These are phyloP conservation scores for Pachyuromys duprasi DNA, from an alignment of 2,797 vertebrate species.

Conservation along the genomic window DNA sequence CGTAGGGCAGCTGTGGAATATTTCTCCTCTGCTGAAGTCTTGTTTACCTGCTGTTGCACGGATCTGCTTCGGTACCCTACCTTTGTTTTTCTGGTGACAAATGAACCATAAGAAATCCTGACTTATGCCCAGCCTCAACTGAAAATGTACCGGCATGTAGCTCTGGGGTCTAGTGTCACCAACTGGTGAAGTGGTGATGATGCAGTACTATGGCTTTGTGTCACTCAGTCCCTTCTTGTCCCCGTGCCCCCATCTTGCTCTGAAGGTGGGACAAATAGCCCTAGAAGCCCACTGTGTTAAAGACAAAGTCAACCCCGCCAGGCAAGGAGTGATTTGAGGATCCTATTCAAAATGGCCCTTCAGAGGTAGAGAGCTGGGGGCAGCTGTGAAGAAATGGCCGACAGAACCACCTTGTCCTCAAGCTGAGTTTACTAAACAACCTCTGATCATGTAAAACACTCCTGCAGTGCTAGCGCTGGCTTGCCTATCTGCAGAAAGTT, in stretches of 20 bases:
- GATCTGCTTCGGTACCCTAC: background rate
- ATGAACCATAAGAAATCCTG: background rate
- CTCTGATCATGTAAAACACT: slow-evolving; percentile 21
- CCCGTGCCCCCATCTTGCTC: background rate
- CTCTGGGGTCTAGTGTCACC: background rate
- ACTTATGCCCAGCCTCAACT: background rate
- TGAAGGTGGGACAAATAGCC: background rate
- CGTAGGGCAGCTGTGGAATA: background rate
- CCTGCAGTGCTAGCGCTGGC: slow-evolving; percentile 80
- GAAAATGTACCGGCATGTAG: background rate
- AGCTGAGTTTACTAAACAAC: slow-evolving; percentile 61
- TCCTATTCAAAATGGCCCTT: slow-evolving; percentile 85
- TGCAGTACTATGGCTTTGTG: background rate
- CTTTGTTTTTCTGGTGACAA: background rate
- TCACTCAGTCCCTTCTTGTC: background rate
- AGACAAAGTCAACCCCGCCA: slow-evolving; percentile 87
- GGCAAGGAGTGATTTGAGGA: slow-evolving; percentile 88
- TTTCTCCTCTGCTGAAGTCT: background rate
- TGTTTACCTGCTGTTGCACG: background rate
- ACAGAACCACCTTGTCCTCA: slow-evolving; percentile 85
- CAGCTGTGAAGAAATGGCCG: slow-evolving; percentile 89
- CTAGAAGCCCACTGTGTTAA: background rate
- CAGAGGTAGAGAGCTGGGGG: slow-evolving; percentile 81
- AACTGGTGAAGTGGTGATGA: background rate
- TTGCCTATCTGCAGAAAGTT: background rate